These are phyloP conservation scores for Chironomus tepperi DNA, from an alignment of 1,140 invertebrate species.

Conservation along the genomic window DNA sequence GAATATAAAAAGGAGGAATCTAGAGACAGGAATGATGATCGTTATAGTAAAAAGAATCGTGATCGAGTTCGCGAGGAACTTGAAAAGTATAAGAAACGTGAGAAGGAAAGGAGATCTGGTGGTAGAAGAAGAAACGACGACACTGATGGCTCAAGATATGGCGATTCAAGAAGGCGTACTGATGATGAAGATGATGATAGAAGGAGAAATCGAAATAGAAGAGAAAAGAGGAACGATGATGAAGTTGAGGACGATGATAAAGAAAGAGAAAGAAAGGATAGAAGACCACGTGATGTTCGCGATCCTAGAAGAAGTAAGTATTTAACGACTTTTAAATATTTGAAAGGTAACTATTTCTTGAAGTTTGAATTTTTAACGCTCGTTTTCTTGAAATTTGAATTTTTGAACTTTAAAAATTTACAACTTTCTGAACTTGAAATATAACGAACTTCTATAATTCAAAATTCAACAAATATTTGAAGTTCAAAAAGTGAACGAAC, in stretches of 20 bases:
- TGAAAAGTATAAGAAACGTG: conserved; percentile 25
- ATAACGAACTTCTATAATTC: too few relatives aligned
- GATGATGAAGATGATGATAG: conserved; percentile 27
- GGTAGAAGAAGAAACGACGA: conserved; percentile 27
- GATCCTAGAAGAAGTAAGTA: neutral
- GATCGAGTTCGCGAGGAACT: conserved; percentile 23
- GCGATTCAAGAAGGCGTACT: conserved; percentile 30
- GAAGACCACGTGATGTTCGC: conserved; percentile 25
- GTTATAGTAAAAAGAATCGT: conserved; percentile 24
- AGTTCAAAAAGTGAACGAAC: too few relatives aligned
- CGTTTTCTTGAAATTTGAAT: too few relatives aligned
- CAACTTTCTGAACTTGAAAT: too few relatives aligned
- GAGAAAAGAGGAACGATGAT: conserved; percentile 34
- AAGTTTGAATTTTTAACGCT: too few relatives aligned
- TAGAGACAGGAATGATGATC: conserved; percentile 24
- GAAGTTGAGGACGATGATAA: conserved; percentile 35
- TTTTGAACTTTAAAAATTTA: too few relatives aligned
- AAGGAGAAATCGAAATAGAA: conserved; percentile 40
- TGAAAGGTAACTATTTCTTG: too few relatives aligned
- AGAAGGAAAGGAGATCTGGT: conserved; percentile 13
- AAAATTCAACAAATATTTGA: too few relatives aligned
- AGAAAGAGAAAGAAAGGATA: conserved; percentile 37
- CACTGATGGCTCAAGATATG: conserved; percentile 29
- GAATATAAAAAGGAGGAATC: conserved; percentile 27
- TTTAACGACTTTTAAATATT: too few relatives aligned